Percentiles rank a stretch among this genome's conserved stretches.
Conservation (phyloP, 2,113 vertebrate genomes). For the Grammomys surdaster region DNA sequence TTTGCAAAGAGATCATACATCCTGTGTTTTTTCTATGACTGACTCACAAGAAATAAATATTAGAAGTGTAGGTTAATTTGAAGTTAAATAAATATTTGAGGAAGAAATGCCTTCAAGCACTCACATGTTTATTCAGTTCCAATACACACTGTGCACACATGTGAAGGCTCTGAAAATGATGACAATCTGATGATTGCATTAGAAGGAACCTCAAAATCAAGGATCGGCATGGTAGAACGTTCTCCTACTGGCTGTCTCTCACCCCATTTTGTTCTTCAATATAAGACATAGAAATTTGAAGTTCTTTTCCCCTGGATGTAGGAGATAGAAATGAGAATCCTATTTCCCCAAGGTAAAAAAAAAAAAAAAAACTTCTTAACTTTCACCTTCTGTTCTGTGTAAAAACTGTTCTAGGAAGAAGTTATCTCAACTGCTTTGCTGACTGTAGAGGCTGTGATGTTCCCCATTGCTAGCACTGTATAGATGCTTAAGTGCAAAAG, state of each 20-base stretch:
- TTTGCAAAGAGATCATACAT: background rate
- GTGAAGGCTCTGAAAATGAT: background rate
- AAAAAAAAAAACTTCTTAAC: background rate
- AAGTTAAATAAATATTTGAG: background rate
- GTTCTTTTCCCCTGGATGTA: background rate
- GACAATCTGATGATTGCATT: background rate
- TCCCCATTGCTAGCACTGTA: background rate
- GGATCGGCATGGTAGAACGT: background rate
- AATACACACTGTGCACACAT: background rate
- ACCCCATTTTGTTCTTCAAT: accelerated
- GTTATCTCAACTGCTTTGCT: background rate
- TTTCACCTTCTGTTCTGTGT: background rate
- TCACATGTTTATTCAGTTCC: background rate
- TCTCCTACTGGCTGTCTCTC: background rate
- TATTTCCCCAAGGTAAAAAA: background rate
- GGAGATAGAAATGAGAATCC: background rate
- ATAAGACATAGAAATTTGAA: background rate
- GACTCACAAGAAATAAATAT: background rate
- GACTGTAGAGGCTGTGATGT: background rate
- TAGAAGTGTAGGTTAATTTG: background rate
- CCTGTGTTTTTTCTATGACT: background rate
- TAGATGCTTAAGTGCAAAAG: background rate
- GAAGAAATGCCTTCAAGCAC: background rate
- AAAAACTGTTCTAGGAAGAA: background rate
- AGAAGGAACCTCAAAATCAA: background rate